Evolutionary conservation across 2,888 invertebrate genomes (phyloP).

Genomic region (Harpagoxenus sublaevis): DNA sequence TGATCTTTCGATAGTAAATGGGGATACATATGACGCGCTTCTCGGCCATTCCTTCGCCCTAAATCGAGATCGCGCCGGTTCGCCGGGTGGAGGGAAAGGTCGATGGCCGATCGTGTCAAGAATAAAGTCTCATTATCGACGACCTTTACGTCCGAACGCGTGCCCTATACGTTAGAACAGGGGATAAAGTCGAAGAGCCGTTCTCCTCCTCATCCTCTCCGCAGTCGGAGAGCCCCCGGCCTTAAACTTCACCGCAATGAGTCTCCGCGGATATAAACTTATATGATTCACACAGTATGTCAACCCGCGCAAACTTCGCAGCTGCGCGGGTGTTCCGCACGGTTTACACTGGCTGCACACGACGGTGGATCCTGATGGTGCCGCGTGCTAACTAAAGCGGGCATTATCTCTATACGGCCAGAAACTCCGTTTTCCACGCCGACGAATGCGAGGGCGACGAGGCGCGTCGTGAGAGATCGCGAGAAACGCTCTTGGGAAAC

Average conservation of each 20-base stretch:
- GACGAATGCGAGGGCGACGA: background rate
- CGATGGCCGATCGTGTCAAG: background rate
- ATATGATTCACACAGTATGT: slow-evolving; percentile 60
- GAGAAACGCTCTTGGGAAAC: no score
- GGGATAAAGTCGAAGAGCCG: background rate
- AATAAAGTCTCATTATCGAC: slow-evolving; percentile 41
- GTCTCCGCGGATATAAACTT: slow-evolving; percentile 42
- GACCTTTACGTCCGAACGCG: background rate
- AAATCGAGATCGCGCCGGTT: background rate
- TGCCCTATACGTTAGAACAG: background rate
- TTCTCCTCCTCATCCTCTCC: background rate
- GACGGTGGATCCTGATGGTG: slow-evolving; percentile 15
- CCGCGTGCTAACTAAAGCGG: background rate
- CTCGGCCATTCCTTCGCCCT: background rate
- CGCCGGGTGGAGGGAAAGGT: background rate
- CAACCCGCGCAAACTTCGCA: slow-evolving; percentile 55
- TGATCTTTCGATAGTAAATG: background rate
- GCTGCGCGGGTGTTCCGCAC: slow-evolving; percentile 45
- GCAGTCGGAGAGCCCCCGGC: background rate
- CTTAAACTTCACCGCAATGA: slow-evolving; percentile 54
- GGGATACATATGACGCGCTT: background rate
- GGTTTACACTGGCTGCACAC: slow-evolving; percentile 14
- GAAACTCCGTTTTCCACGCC: slow-evolving; percentile 29
- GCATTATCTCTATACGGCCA: slow-evolving; percentile 40
- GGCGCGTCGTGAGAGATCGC: background rate